A percentile compares a stretch with the other conserved stretches of the same genome.
Conservation (phyloP, 2,113 vertebrate species). For the Gymnogyps californianus region DNA sequence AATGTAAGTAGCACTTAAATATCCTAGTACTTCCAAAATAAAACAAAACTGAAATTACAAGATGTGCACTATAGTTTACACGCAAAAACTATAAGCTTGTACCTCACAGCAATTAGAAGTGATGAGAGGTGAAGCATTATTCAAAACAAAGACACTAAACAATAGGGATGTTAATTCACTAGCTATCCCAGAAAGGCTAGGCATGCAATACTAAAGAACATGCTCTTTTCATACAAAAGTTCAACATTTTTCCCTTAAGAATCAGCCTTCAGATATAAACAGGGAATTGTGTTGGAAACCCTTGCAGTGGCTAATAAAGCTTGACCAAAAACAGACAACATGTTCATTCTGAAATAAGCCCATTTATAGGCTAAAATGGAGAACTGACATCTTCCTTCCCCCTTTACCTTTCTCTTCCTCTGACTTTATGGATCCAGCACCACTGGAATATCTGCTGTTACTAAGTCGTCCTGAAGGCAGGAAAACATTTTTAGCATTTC, state of each 20-base stretch:
- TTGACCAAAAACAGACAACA: not conserved
- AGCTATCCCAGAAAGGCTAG: not conserved
- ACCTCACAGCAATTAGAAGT: not conserved
- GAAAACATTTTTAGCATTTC: not conserved
- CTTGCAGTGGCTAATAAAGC: not conserved
- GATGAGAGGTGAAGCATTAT: not conserved
- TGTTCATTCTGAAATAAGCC: not conserved
- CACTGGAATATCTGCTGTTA: not conserved
- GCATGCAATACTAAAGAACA: not conserved
- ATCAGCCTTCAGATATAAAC: not conserved
- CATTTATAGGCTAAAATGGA: not conserved
- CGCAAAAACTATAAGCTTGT: not conserved
- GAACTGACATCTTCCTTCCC: not conserved
- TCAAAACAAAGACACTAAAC: not conserved
- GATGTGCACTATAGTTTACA: not conserved
- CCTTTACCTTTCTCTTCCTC: conserved; percentile 1
- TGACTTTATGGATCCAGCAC: not conserved
- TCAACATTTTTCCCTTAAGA: not conserved
- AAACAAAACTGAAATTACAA: not conserved
- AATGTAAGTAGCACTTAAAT: not conserved
- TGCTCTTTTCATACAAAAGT: not conserved
- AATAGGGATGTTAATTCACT: not conserved
- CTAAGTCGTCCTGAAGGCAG: not conserved
- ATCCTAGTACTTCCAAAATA: not conserved
- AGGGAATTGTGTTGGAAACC: not conserved